Base-by-base conservation (phyloP, 1,140 invertebrate species). In the Chrysomallon squamiferum region DNA sequence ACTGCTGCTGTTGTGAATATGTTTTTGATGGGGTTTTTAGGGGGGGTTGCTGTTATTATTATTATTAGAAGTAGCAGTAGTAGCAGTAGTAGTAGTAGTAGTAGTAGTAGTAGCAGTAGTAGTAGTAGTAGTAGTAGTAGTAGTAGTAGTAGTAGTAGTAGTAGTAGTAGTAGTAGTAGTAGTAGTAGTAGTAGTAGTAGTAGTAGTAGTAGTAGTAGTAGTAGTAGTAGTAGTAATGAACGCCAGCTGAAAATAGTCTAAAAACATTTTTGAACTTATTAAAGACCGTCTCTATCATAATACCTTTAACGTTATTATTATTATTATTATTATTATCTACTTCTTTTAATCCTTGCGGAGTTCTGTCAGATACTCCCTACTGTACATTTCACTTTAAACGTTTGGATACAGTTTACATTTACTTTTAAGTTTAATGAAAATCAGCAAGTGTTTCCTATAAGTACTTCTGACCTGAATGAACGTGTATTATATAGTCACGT, bases 141-240 rank as follows among this genome's bases (percentile, higher is more conserved):
- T 54, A 54, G 50, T 54, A 54, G 50, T 54, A 54, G 50, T 54
- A 54, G 50, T 54, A 54, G 50, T 54, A 54, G 50, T 54, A 54
- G 50, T 54, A 54, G 50, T 54, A 54, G 50, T 54, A 54, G 50
- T 54, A 54, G 50, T 54, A 54, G 50, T 54, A 54, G 50, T 54
- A 54, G 50, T 54, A 54, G 50, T 27, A 54, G 50, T 54, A 54
- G 50, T 54, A 54, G 50, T 54, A 54, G 50, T 54, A 54, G 50
- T 54, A 54, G 50, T 54, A 54, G 50, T 54, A 54, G 50, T 54
- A 54, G 50, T 54, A 54, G 50, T 54, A 54, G 50, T 54, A 54
- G 50, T 54, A 54, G 50, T 54, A 54, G 50, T 54, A 54, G 50
- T 54, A 54, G 50, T 54, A 54, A 22, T 54, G 22, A 22, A 13